Conservation (phyloP, 2,797 vertebrate genomes). For the Mionectes olivaceus region DNA sequence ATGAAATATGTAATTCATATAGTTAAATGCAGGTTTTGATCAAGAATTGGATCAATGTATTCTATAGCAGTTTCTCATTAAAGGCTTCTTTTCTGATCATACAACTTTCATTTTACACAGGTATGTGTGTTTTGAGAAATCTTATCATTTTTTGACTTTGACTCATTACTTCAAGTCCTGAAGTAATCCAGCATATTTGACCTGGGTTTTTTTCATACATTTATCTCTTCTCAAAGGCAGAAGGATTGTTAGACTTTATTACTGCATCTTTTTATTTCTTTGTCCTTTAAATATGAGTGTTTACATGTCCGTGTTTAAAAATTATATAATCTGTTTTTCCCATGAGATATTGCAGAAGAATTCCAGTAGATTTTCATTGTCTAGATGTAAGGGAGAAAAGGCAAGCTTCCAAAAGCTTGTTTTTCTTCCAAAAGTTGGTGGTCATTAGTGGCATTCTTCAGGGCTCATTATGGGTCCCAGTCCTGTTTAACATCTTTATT, state of each 20-base stretch:
- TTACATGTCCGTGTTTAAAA: not conserved
- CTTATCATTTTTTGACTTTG: not conserved
- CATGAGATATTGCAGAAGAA: not conserved
- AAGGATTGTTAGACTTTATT: not conserved
- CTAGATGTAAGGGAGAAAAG: not conserved
- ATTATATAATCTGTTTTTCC: not conserved
- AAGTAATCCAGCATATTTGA: not conserved
- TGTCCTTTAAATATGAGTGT: not conserved
- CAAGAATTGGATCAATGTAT: not conserved
- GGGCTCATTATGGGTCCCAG: not conserved
- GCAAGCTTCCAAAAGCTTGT: not conserved
- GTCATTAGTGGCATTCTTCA: not conserved
- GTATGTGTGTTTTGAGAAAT: not conserved
- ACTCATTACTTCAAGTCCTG: not conserved
- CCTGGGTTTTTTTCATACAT: not conserved
- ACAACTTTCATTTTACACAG: not conserved
- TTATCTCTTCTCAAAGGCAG: not conserved
- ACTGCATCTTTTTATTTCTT: not conserved
- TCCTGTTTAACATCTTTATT: not conserved
- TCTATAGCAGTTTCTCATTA: not conserved
- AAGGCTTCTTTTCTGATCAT: not conserved
- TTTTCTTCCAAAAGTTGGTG: not conserved
- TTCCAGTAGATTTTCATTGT: not conserved
- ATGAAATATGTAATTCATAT: not conserved
- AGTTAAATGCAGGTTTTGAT: not conserved